Percentiles rank a stretch among this genome's conserved stretches.
Conservation (phyloP, 2,888 invertebrate genomes). For the Lasioglossum figueresi region DNA sequence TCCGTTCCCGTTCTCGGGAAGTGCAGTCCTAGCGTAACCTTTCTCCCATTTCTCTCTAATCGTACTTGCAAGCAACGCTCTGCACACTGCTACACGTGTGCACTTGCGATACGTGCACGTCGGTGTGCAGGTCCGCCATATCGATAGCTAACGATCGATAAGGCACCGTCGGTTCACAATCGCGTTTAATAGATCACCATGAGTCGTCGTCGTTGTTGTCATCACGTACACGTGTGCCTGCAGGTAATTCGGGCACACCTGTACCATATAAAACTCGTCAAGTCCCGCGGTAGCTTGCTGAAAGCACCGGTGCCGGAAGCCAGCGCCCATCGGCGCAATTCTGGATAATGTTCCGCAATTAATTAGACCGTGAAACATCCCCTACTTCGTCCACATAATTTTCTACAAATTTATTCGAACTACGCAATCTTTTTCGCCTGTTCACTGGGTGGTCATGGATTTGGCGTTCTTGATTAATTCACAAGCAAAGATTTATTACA, state of each 20-base stretch:
- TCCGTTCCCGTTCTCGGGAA: constrained; percentile 2
- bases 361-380: background rate
- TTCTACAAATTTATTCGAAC: background rate
- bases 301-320: constrained; percentile 37
- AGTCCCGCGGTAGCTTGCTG: background rate
- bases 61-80: constrained; percentile 8
- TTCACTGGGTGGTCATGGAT: background rate
- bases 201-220: constrained; percentile 28
- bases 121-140: constrained; percentile 39
- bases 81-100: constrained; percentile 12
- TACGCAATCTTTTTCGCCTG: background rate
- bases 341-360: background rate
- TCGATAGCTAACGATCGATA: constrained; percentile 63
- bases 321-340: background rate
- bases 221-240: constrained; percentile 34
- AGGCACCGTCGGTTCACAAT: constrained; percentile 30
- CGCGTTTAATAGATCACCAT: constrained; percentile 34
- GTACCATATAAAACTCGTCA: constrained; percentile 30
- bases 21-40: constrained; percentile 2
- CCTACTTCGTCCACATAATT: background rate
- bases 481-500: background rate
- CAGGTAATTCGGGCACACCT: constrained; percentile 40
- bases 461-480: background rate
- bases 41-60: constrained; percentile 21
- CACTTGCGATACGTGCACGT: constrained; percentile 18